phyloP scores from a whole-genome alignment of 2,797 vertebrate genomes.

The Intellagama lesueurii region DNA sequence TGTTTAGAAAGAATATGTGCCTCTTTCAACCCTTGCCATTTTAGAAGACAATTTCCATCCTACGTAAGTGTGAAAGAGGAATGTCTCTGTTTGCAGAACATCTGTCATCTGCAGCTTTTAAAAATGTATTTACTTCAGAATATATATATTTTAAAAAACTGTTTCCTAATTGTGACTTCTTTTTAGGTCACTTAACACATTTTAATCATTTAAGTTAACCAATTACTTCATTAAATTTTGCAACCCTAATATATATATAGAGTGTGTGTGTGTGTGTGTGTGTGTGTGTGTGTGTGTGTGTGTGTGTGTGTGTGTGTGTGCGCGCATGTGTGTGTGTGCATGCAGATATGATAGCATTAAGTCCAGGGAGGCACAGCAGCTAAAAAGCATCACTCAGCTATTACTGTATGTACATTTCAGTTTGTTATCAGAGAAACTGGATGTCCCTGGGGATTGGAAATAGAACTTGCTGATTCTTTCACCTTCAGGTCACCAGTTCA shows the following conservation, averaged over 20 bases:
- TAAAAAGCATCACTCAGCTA: slow-evolving; percentile 62
- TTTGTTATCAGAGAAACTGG: slow-evolving; percentile 63
- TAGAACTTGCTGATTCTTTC: slow-evolving; percentile 39
- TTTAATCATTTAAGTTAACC: background rate
- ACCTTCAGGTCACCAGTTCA: slow-evolving; percentile 37
- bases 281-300: too few species aligned
- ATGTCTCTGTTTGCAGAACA: background rate
- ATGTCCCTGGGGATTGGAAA: slow-evolving; percentile 66
- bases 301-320: too few species aligned
- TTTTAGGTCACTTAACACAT: background rate
- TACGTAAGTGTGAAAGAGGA: background rate
- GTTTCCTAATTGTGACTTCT: background rate
- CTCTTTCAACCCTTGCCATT: background rate
- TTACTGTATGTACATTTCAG: slow-evolving; percentile 67
- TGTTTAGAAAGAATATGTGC: background rate
- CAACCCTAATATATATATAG: too few species aligned
- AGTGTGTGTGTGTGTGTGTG: too few species aligned
- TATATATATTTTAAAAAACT: background rate
- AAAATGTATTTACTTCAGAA: background rate
- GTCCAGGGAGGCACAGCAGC: too few species aligned
- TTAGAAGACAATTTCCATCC: too few species aligned
- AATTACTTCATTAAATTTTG: too few species aligned
- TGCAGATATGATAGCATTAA: too few species aligned
- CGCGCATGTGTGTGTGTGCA: too few species aligned
- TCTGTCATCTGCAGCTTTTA: background rate